phyloP scores from a whole-genome alignment of 1,140 invertebrate species.

The Sycophaga agraensis region DNA sequence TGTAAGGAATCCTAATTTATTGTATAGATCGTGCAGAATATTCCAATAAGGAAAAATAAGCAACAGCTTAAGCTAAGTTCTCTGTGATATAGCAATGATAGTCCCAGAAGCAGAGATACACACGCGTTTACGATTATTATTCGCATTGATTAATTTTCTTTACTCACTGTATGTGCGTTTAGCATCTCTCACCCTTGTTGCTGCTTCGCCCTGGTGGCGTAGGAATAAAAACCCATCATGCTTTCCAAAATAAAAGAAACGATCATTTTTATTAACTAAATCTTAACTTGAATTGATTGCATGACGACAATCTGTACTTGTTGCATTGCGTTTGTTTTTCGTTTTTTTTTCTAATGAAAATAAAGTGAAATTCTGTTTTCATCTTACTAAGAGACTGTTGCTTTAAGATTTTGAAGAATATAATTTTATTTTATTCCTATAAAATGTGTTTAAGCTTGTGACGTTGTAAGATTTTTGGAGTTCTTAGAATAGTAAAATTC shows the following conservation, averaged over 20 bases:
- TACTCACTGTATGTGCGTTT: constrained; percentile 23
- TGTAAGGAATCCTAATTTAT: constrained; percentile 47
- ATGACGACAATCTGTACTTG: neutral
- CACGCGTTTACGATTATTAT: constrained; percentile 28
- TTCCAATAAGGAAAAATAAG: constrained; percentile 28
- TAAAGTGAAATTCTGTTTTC: constrained; percentile 10
- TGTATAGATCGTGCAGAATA: constrained; percentile 44
- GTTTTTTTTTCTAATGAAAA: constrained; percentile 15
- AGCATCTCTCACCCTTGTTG: constrained; percentile 28
- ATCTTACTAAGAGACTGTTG: constrained; percentile 8
- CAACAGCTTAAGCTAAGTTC: constrained; percentile 39
- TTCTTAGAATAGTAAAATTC: no score
- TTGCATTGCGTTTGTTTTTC: constrained; percentile 1
- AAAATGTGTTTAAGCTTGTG: no score
- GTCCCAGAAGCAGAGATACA: constrained; percentile 44
- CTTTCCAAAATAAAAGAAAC: constrained; percentile 8
- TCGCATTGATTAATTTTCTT: constrained; percentile 28
- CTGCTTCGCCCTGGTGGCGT: constrained; percentile 30
- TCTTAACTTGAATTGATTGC: constrained; percentile 15
- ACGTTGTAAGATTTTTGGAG: no score
- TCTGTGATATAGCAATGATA: constrained; percentile 51
- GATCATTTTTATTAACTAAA: constrained; percentile 19
- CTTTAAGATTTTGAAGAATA: constrained; percentile 24
- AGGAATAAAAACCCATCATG: constrained; percentile 23
- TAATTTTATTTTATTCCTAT: neutral